Evolutionary conservation across 1,140 invertebrate species (phyloP), one percentile per base, ranked within the genome.

Genomic region (Hormaphis cornu): DNA sequence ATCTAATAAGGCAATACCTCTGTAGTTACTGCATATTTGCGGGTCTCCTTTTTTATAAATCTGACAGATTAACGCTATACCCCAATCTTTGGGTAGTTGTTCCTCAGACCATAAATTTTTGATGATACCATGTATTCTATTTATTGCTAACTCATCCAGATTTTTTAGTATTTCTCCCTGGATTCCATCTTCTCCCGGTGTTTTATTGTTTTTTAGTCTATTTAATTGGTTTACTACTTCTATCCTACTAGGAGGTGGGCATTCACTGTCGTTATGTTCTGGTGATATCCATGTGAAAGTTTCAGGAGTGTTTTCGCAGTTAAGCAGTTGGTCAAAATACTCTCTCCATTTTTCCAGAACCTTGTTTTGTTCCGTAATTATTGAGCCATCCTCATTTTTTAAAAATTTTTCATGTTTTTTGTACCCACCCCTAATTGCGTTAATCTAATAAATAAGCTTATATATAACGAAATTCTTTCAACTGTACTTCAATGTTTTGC

Each of bases 401-500:
- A 46, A 16, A n/a, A 46, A 46, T n/a, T 46, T 46, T 10, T 46
- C 18, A 46, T 16, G 42, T n/a, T n/a, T n/a, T n/a, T n/a, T n/a
- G n/a, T n/a, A n/a, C n/a, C n/a, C n/a, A n/a, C n/a, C n/a, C n/a
- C 92, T 46, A 95, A 99, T 80, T 87, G 92, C 73, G 98, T 98
- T 83, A 97, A 97, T 73, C 97, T 97, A n/a, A 99, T 99, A 76
- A 92, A 99, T 84, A 88, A 90, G 70, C 82, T 99, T 58, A 98
- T 99, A 73, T 80, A 86, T 26, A 90, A 90, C 79, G 93, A 92
- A 54, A 95, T 99, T 77, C 83, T 99, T 71, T 95, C 95, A 54
- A 88, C 94, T 75, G 84, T 99, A 74, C 94, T 98, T 42, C 82
- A 85, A 72, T 98, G 95, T 81, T 82, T 99, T 46, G 85, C 89